Evolutionary conservation across 2,797 vertebrate species (phyloP).

Genomic region (Sarcophilus harrisii): DNA sequence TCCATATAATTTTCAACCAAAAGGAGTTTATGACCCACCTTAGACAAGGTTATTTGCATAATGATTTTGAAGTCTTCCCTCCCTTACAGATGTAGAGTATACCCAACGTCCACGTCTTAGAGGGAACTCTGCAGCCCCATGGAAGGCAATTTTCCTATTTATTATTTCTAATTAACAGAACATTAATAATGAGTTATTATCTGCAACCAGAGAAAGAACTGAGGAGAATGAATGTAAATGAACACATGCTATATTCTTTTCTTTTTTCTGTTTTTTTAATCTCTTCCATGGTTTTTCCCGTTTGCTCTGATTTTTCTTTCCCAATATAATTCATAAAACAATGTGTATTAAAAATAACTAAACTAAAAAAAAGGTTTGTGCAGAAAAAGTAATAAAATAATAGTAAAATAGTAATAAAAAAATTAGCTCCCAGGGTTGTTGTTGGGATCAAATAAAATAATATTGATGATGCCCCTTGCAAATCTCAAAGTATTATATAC

Average conservation of each 20-base stretch:
- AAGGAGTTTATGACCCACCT: neutral
- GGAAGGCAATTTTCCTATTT: neutral
- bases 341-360: too few relatives aligned
- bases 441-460: neutral
- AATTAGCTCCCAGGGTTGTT: neutral
- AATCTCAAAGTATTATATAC: neutral
- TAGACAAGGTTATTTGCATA: neutral
- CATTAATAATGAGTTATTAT: neutral
- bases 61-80: neutral
- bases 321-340: too few relatives aligned
- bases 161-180: neutral
- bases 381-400: too few relatives aligned
- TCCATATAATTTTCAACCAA: neutral
- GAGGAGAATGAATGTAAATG: too few relatives aligned
- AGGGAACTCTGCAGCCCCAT: neutral
- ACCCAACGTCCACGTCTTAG: neutral
- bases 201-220: too few relatives aligned
- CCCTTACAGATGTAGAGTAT: neutral
- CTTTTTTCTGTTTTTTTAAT: too few relatives aligned
- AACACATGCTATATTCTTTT: too few relatives aligned
- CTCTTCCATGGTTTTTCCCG: too few relatives aligned
- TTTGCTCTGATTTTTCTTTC: too few relatives aligned
- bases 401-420: neutral
- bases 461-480: neutral
- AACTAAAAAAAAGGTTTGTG: too few relatives aligned